Base-by-base conservation (phyloP, 2,797 vertebrate genomes). In the Sebastes taczanowskii region DNA sequence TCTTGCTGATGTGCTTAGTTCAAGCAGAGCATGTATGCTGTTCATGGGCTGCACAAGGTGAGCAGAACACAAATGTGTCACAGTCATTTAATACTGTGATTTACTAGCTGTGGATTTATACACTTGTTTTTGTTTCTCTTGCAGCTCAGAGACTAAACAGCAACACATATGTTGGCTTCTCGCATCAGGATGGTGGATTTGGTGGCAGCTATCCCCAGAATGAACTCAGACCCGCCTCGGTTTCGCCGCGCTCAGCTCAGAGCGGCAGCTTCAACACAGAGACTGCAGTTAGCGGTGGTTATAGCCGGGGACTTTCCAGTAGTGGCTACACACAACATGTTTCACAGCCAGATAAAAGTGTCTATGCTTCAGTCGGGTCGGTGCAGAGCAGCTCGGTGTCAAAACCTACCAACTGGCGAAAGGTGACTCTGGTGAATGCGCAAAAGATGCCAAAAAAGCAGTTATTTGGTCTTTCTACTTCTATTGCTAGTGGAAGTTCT, bases 1-100 rank as follows among this genome's bases (percentile, higher is more conserved):
- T 88, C 3, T 72, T 91, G 72, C 71, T 93, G 60, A 14, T 88
- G 78, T 86, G 68, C 34, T 81, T 89, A 7, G 11, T 91, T 82
- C 82, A 81, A 66, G 91, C 86, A 83, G 89, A 92, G 73, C 81
- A 87, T 86, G 83, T 85, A 0, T 1, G 66, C 82, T 85, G 89
- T 89, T 81, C 23, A 8, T 78, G 80, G 89, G 69, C n/a, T 4
- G 2, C 42, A 49, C 56, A 58, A 75, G 84, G 92, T 91, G 61
- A 87, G 84, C 9, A 1, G 3, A 13, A 3, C 7, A 18, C 29
- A 5, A 6, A 22, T 10, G 11, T 29, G 3, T 62, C 11, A 4
- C 8, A 7, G 4, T 16, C 0, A 18, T 2, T 49, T 32, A 25
- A 6, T 4, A 2, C 2, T 76, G 14, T 74, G 59, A 34, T 11